Conservation (phyloP, 2,888 invertebrate species). For the Bombylius major region DNA sequence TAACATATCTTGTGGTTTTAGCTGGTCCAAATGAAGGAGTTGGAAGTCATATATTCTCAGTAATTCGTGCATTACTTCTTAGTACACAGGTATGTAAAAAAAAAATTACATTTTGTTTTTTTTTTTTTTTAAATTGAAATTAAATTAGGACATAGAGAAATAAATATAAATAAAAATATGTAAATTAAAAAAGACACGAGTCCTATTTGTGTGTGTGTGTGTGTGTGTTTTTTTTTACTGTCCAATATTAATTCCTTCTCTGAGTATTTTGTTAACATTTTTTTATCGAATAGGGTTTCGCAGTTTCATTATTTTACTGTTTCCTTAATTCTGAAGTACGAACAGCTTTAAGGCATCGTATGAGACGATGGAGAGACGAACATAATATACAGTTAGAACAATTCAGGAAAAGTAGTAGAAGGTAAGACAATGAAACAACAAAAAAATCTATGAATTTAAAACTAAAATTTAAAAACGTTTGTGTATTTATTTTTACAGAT, state of each 20-base stretch:
- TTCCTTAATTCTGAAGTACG: constrained; percentile 88
- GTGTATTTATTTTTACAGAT: too few species aligned
- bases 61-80: constrained; percentile 66
- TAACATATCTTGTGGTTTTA: constrained; percentile 78
- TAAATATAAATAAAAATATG: not conserved
- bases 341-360: constrained; percentile 67
- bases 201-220: too few species aligned
- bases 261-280: too few species aligned
- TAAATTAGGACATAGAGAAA: not conserved
- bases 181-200: not conserved
- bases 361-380: constrained; percentile 33
- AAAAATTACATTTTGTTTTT: not conserved
- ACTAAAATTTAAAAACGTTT: too few species aligned
- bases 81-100: constrained; percentile 66
- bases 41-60: constrained; percentile 61
- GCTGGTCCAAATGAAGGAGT: constrained; percentile 67
- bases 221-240: not conserved
- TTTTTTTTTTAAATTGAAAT: too few species aligned
- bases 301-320: constrained; percentile 83
- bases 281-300: constrained; percentile 56
- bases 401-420: constrained; percentile 28
- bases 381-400: constrained; percentile 29
- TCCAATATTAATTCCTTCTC: too few species aligned
- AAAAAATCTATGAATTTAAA: not conserved
- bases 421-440: too few species aligned